Evolutionary conservation across 2,888 invertebrate species (phyloP).

Genomic region (Trissoscelio sp.): DNA sequence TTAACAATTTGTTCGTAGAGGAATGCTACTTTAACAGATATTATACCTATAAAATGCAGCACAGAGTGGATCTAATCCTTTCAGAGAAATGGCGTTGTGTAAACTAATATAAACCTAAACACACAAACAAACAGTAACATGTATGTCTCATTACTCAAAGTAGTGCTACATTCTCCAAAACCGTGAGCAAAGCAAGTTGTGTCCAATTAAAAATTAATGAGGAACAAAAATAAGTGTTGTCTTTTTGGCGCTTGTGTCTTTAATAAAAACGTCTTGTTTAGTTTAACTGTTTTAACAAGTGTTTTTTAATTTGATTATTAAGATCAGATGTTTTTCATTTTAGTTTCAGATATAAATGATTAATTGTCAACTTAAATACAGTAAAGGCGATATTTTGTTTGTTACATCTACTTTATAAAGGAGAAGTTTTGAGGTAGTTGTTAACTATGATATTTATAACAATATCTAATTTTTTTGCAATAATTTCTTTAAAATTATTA

Average conservation of each 20-base stretch:
- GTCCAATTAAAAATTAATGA: too few relatives aligned
- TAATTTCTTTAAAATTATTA: too few relatives aligned
- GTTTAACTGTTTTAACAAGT: too few relatives aligned
- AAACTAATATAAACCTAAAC: slow-evolving; percentile 67
- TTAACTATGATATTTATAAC: too few relatives aligned
- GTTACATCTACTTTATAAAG: too few relatives aligned
- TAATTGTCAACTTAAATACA: too few relatives aligned
- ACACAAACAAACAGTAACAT: slow-evolving; percentile 64
- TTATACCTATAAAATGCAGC: slow-evolving; percentile 63
- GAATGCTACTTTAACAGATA: slow-evolving; percentile 50
- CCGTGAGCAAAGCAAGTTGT: neutral
- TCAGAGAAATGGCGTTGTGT: slow-evolving; percentile 64
- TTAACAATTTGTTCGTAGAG: neutral
- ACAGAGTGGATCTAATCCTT: slow-evolving; percentile 62
- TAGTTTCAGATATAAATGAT: too few relatives aligned
- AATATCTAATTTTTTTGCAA: too few relatives aligned
- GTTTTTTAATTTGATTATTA: neutral
- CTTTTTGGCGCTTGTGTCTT: neutral
- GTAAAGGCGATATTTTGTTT: too few relatives aligned
- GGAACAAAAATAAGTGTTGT: neutral
- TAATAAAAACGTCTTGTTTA: neutral
- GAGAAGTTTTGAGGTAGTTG: too few relatives aligned
- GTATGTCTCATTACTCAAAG: slow-evolving; percentile 44
- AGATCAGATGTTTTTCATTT: too few relatives aligned
- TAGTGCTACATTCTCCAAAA: slow-evolving; percentile 50